phyloP scores from a whole-genome alignment of 2,888 invertebrate species.

The Idaea biselata region DNA sequence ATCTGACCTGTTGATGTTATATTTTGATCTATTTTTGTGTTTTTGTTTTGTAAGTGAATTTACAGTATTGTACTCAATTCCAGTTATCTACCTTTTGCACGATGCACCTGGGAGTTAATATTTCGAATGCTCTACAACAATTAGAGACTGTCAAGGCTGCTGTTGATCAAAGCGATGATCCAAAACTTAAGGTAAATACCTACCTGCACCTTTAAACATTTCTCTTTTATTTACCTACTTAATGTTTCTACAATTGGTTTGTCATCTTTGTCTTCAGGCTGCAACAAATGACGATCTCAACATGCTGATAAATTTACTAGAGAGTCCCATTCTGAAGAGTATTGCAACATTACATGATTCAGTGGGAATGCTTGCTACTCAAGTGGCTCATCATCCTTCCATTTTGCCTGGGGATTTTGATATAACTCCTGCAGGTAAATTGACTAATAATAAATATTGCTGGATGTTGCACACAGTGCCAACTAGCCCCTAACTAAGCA shows the following conservation, averaged over 20 bases:
- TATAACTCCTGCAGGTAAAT: slow-evolving; percentile 87
- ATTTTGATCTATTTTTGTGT: neutral
- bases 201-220: neutral
- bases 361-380: slow-evolving; percentile 90
- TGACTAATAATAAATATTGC: neutral
- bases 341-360: slow-evolving; percentile 96
- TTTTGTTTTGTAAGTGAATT: neutral
- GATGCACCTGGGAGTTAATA: slow-evolving; percentile 85
- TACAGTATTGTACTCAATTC: neutral
- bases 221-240: neutral
- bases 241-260: neutral
- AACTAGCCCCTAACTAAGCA: too few relatives aligned
- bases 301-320: slow-evolving; percentile 89
- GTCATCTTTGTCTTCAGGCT: slow-evolving; percentile 45
- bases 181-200: slow-evolving; percentile 84
- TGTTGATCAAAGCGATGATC: slow-evolving; percentile 91
- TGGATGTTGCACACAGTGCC: neutral
- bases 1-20: neutral
- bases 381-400: slow-evolving; percentile 94
- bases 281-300: slow-evolving; percentile 88
- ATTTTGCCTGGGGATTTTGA: slow-evolving; percentile 96
- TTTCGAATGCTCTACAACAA: slow-evolving; percentile 93
- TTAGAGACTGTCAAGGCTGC: slow-evolving; percentile 93
- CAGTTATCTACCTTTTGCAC: slow-evolving; percentile 30
- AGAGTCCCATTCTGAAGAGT: slow-evolving; percentile 94